These are phyloP conservation scores for Thaumetopoea pityocampa DNA, from an alignment of 1,140 invertebrate species.

Conservation along the genomic window DNA sequence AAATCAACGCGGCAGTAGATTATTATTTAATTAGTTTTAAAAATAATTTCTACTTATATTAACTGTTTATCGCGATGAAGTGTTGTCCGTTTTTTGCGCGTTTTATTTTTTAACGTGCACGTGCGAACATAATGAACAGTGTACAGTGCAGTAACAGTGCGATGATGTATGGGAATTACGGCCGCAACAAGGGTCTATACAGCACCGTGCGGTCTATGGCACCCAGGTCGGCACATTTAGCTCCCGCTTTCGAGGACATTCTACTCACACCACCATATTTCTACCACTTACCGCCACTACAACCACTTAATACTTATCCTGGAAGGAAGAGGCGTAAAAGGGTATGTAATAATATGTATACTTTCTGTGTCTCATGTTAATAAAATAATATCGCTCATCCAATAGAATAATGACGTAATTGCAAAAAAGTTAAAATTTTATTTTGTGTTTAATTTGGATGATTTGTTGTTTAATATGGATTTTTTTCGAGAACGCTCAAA, in stretches of 20 bases:
- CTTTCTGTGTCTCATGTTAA: conserved; percentile 41
- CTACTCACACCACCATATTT: conserved; percentile 58
- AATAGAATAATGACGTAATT: too few species aligned
- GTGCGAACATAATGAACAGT: conserved; percentile 24
- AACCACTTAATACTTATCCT: conserved; percentile 61
- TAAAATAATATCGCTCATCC: too few species aligned
- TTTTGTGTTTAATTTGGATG: too few species aligned
- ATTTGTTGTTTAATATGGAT: too few species aligned
- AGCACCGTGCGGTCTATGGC: conserved; percentile 63
- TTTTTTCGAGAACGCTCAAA: too few species aligned
- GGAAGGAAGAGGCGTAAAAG: conserved; percentile 61
- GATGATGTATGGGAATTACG: conserved; percentile 51
- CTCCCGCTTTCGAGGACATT: conserved; percentile 46
- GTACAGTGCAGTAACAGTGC: conserved; percentile 34
- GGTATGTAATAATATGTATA: conserved; percentile 34
- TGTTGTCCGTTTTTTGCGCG: conserved; percentile 31
- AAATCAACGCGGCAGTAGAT: conserved; percentile 43
- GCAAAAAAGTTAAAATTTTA: too few species aligned
- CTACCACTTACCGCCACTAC: conserved; percentile 59
- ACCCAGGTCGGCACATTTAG: conserved; percentile 41
- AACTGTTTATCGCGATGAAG: conserved; percentile 28
- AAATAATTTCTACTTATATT: conserved; percentile 60
- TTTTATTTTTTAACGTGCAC: conserved; percentile 31
- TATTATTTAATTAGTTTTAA: conserved; percentile 55
- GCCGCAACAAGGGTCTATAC: conserved; percentile 51